Evolutionary conservation across 2,113 vertebrate species (phyloP).

Genomic region (Malurus melanocephalus): DNA sequence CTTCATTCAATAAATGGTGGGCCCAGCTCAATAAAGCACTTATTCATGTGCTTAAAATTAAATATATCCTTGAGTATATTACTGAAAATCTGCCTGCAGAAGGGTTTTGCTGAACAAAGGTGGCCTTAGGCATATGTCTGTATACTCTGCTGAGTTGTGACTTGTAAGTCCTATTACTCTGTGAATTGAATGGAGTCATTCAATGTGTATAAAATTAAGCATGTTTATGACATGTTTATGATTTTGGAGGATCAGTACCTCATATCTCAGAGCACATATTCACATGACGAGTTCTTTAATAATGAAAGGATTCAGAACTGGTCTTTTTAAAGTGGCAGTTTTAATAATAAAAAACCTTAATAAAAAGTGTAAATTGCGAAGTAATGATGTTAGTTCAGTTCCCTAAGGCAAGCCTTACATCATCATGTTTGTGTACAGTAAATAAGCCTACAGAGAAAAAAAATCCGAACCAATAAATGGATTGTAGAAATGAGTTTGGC

Average conservation of each 20-base stretch:
- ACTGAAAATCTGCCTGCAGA: background rate
- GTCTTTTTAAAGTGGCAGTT: background rate
- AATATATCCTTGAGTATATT: background rate
- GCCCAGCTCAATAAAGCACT: background rate
- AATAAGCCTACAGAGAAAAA: background rate
- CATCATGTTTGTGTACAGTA: background rate
- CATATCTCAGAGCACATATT: background rate
- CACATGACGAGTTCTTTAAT: background rate
- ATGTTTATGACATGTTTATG: background rate
- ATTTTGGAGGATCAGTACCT: background rate
- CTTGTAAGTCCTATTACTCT: background rate
- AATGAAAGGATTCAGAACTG: background rate
- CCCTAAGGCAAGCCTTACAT: constrained; percentile 3
- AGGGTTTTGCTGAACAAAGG: background rate
- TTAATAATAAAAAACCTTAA: background rate
- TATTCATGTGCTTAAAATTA: background rate
- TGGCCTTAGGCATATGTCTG: background rate
- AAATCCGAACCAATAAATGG: background rate
- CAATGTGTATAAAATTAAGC: background rate
- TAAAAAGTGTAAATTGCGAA: constrained; percentile 15
- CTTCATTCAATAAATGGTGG: background rate
- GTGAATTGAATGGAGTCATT: background rate
- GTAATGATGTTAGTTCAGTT: background rate
- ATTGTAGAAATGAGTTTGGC: background rate
- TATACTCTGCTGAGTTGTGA: background rate